Evolutionary conservation across 1,140 invertebrate genomes (phyloP).

Genomic region (Batillaria attramentaria): DNA sequence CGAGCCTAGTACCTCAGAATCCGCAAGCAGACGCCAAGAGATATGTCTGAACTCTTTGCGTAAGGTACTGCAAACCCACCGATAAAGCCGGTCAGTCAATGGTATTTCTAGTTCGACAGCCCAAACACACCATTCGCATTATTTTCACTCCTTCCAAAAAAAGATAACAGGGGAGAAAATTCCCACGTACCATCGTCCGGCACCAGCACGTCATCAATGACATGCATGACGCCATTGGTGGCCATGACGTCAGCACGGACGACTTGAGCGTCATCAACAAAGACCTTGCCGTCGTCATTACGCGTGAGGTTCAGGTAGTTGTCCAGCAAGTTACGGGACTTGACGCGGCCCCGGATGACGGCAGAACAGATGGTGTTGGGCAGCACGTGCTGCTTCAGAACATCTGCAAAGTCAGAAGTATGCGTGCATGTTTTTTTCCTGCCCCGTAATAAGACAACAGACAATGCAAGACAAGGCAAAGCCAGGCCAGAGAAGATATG

Average conservation of each 20-base stretch:
- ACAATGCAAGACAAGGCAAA: not conserved
- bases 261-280: conserved; percentile 72
- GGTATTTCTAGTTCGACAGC: no score
- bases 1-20: no score
- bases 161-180: not conserved
- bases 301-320: conserved; percentile 74
- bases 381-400: conserved; percentile 79
- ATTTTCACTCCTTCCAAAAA: no score
- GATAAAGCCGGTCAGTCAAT: no score
- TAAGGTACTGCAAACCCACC: no score
- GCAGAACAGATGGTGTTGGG: conserved; percentile 80
- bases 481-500: not conserved
- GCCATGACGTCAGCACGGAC: conserved; percentile 73
- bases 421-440: not conserved
- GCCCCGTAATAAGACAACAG: not conserved
- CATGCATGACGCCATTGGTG: conserved; percentile 76
- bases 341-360: conserved; percentile 72
- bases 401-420: conserved; percentile 71
- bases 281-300: conserved; percentile 73
- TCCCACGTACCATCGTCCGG: conserved; percentile 72
- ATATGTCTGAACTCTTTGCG: no score
- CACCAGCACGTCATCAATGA: conserved; percentile 74
- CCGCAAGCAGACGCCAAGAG: no score
- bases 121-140: no score
- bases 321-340: conserved; percentile 75